These are phyloP conservation scores for Myotis davidii DNA, from an alignment of 2,113 vertebrate species.

Conservation along the genomic window DNA sequence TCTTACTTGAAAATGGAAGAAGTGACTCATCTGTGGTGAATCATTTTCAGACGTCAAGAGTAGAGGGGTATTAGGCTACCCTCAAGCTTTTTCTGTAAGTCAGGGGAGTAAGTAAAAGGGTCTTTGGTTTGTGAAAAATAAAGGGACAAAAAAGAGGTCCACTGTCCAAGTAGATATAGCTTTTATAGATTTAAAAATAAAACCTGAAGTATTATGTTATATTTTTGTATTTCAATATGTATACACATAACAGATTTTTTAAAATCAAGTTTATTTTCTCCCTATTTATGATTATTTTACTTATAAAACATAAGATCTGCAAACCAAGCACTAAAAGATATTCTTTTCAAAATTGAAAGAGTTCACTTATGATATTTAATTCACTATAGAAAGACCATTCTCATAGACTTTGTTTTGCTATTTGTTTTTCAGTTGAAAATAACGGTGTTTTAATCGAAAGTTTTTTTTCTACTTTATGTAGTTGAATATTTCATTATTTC, in stretches of 20 bases:
- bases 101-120: not conserved
- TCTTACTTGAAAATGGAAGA: slow-evolving; percentile 1
- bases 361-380: not conserved
- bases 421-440: not conserved
- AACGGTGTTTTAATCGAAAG: not conserved
- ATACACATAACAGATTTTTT: not conserved
- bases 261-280: not conserved
- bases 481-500: not conserved
- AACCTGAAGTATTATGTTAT: not conserved
- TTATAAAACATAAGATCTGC: not conserved
- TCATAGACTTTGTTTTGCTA: not conserved
- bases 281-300: not conserved
- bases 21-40: not conserved
- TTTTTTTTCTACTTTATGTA: not conserved
- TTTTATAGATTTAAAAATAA: not conserved
- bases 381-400: not conserved
- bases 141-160: not conserved
- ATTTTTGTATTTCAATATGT: not conserved
- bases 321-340: not conserved
- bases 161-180: not conserved
- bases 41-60: slow-evolving; percentile 44
- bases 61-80: not conserved
- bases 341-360: not conserved
- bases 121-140: slow-evolving; percentile 1
- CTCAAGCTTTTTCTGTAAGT: not conserved